phyloP scores from a whole-genome alignment of 2,888 invertebrate genomes.

The Himalopsyche kuldschensis region DNA sequence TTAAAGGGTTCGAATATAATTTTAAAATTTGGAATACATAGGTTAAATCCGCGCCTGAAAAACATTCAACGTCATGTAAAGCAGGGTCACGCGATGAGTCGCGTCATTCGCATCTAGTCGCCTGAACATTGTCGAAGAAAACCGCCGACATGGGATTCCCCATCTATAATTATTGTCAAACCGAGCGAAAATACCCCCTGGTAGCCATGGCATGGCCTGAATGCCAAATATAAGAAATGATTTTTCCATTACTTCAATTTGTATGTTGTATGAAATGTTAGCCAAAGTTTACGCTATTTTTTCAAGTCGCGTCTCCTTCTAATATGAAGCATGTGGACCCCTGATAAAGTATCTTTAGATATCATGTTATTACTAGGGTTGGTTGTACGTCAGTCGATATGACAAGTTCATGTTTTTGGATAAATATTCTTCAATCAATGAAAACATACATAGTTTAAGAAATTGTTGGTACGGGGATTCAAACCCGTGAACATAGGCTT shows the following conservation, averaged over 20 bases:
- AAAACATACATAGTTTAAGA: too few species aligned
- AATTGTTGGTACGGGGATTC: too few species aligned
- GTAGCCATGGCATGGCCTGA: constrained; percentile 21
- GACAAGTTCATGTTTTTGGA: too few species aligned
- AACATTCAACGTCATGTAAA: constrained; percentile 10
- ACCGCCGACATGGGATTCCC: neutral
- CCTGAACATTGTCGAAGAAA: neutral
- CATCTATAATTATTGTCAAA: constrained; percentile 30
- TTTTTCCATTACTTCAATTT: neutral
- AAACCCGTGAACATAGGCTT: too few species aligned
- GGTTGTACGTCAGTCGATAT: too few species aligned
- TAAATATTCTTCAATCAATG: too few species aligned
- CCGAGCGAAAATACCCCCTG: constrained; percentile 21
- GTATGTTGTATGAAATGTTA: neutral
- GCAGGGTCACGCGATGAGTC: constrained; percentile 10
- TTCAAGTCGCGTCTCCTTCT: neutral
- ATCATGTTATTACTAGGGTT: too few species aligned
- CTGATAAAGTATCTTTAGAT: too few species aligned
- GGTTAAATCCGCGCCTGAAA: neutral
- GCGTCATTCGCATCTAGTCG: neutral
- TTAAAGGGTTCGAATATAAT: too few species aligned
- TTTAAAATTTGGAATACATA: too few species aligned
- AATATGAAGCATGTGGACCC: neutral
- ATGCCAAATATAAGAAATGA: neutral
- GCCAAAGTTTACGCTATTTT: too few species aligned